Evolutionary conservation across 2,888 invertebrate genomes (phyloP), one percentile per base, ranked within the genome.

Genomic region (Sarcophaga carnaria): DNA sequence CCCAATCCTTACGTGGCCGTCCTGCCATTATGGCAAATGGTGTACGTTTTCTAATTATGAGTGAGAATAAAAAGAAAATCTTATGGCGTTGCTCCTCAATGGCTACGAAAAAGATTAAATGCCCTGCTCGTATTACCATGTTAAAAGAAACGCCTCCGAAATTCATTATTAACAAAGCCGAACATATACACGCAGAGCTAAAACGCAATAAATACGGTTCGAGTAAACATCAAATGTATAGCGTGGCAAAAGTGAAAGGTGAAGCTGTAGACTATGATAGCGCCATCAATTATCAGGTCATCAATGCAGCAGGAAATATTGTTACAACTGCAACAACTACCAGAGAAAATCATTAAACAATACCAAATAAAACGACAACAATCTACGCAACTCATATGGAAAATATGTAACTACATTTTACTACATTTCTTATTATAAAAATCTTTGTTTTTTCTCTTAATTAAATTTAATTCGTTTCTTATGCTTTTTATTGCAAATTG

Each of bases 21-120:
- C 93, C 93, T 0, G 93, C 93, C 12, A 94, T 94, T n/a, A 92
- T 93, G 91, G 93, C 93, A 59, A 93, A 94, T 81, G 93, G 93
- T 79, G 91, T 93, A n/a, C 91, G 93, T 17, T 94, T 93, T 83
- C 90, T 94, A 11, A 91, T 93, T n/a, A 94, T 94, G 93, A 94
- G 93, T 85, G 93, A 94, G 88, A 93, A 93, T 88, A 92, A 92
- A 81, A 93, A 92, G 89, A 93, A 93, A 89, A 93, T 93, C 5
- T 88, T 93, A 37, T 94, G 93, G 93, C 92, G 93, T 25, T 94
- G 93, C 89, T 93, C 93, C 71, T 93, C 92, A 14, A 94, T 94
- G 93, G 93, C 93, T 47, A 93, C 93, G 25, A 94, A 94, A 88
- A 93, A 93, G 84, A 90, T 93, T 6, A 94, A 94, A 89, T 94